These are phyloP conservation scores for Aselliscus stoliczkanus DNA, from an alignment of 2,797 vertebrate genomes.

Conservation along the genomic window DNA sequence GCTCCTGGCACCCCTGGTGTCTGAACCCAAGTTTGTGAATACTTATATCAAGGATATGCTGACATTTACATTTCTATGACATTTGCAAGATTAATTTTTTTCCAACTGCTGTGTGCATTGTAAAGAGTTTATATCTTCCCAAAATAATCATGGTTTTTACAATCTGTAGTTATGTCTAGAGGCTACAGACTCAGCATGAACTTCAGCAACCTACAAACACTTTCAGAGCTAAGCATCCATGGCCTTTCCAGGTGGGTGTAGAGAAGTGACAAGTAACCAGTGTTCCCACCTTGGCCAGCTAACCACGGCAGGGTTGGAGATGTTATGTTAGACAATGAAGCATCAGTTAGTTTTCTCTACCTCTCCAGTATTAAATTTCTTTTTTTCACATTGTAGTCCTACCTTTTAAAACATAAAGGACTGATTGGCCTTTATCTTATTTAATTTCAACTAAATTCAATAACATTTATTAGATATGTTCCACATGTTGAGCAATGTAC, in stretches of 20 bases:
- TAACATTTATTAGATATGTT: neutral
- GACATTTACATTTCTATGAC: slow-evolving; percentile 62
- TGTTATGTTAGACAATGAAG: neutral
- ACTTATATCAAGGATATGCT: slow-evolving; percentile 33
- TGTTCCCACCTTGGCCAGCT: neutral
- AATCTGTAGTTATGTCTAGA: neutral
- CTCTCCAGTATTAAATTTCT: neutral
- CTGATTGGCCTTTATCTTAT: neutral
- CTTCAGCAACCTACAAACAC: neutral
- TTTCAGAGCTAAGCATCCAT: neutral
- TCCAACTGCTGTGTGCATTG: slow-evolving; percentile 26
- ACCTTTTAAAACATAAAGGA: neutral
- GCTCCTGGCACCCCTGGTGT: neutral
- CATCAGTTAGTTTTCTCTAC: neutral
- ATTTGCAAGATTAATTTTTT: slow-evolving; percentile 57
- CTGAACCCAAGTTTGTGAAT: slow-evolving; percentile 42
- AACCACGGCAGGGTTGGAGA: neutral
- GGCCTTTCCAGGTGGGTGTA: neutral
- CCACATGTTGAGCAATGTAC: neutral
- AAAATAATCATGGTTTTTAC: slow-evolving; percentile 42
- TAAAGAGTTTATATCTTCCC: slow-evolving; percentile 47
- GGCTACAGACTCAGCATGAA: slow-evolving; percentile 16
- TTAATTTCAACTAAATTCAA: slow-evolving; percentile 22
- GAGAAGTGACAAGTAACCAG: neutral
- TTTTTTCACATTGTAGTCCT: neutral